Evolutionary conservation across 2,888 invertebrate species (phyloP).

Genomic region (Macrosiphum euphorbiae): DNA sequence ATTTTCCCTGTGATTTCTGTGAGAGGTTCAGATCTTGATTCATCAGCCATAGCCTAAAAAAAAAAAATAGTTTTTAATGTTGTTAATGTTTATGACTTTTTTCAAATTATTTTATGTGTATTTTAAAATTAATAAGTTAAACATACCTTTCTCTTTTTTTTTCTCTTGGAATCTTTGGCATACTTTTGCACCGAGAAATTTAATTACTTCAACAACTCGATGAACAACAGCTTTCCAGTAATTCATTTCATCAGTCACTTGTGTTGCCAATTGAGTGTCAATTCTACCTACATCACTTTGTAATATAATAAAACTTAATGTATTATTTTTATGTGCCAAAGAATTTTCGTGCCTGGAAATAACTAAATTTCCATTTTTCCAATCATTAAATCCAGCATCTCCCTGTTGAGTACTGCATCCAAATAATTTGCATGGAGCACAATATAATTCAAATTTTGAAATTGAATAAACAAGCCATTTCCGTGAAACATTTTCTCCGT

Average conservation of each 20-base stretch:
- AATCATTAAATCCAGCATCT: slow-evolving; percentile 50
- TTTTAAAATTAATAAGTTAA: not conserved
- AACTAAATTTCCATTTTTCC: slow-evolving; percentile 10
- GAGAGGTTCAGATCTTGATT: too few species aligned
- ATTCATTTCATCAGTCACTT: slow-evolving; percentile 30
- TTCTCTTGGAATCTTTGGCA: not conserved
- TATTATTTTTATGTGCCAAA: slow-evolving; percentile 44
- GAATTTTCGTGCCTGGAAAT: slow-evolving; percentile 47
- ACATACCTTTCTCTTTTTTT: slow-evolving; percentile 17
- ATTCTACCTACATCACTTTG: slow-evolving; percentile 53
- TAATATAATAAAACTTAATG: slow-evolving; percentile 53
- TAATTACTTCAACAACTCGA: slow-evolving; percentile 67
- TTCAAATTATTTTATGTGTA: not conserved
- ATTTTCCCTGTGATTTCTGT: slow-evolving; percentile 2
- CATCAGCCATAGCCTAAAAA: too few species aligned
- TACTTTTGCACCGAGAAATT: slow-evolving; percentile 66
- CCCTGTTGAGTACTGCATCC: slow-evolving; percentile 21
- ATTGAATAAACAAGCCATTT: not conserved
- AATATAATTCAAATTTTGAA: not conserved
- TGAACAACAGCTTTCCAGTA: slow-evolving; percentile 67
- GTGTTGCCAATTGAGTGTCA: slow-evolving; percentile 59
- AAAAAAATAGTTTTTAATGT: too few species aligned
- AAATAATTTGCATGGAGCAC: slow-evolving; percentile 21
- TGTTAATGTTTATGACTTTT: not conserved
- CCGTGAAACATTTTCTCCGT: slow-evolving; percentile 1